Conservation (phyloP, 2,797 vertebrate genomes). For the Etheostoma nigrum region DNA sequence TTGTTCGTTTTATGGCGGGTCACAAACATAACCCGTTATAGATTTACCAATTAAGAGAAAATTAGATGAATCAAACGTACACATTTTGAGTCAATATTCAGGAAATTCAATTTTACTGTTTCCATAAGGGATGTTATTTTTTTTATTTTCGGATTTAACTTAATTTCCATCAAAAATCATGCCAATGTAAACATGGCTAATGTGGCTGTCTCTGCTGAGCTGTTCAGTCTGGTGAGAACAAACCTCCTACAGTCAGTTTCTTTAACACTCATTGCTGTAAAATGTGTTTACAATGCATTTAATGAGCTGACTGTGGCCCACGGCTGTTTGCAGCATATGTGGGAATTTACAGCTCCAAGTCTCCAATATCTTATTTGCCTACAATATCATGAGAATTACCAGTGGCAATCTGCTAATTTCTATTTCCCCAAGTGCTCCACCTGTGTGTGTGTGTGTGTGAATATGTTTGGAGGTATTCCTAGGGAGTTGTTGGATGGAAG, state of each 20-base stretch:
- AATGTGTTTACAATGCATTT: conserved; percentile 44
- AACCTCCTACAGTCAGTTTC: conserved; percentile 30
- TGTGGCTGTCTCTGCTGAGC: background rate
- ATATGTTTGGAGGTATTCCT: background rate
- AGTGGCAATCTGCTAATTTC: conserved; percentile 24
- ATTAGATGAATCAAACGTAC: no score
- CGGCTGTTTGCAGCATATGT: conserved; percentile 39
- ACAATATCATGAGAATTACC: conserved; percentile 14
- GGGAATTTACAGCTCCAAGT: conserved; percentile 31
- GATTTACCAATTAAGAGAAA: no score
- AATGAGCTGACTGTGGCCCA: conserved; percentile 37
- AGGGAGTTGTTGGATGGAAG: background rate
- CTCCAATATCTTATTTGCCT: conserved; percentile 33
- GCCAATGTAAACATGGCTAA: background rate
- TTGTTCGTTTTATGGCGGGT: no score
- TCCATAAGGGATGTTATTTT: no score
- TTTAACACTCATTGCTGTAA: conserved; percentile 33
- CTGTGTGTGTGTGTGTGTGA: background rate
- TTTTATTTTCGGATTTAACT: no score
- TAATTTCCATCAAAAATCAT: no score
- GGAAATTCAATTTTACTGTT: no score
- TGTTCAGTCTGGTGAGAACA: conserved; percentile 13
- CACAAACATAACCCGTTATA: no score
- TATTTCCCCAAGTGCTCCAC: conserved; percentile 1
- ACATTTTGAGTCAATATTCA: no score